Evolutionary conservation across 2,888 invertebrate species (phyloP), one percentile per base, ranked within the genome.

Genomic region (Acanthosepion esculentum): DNA sequence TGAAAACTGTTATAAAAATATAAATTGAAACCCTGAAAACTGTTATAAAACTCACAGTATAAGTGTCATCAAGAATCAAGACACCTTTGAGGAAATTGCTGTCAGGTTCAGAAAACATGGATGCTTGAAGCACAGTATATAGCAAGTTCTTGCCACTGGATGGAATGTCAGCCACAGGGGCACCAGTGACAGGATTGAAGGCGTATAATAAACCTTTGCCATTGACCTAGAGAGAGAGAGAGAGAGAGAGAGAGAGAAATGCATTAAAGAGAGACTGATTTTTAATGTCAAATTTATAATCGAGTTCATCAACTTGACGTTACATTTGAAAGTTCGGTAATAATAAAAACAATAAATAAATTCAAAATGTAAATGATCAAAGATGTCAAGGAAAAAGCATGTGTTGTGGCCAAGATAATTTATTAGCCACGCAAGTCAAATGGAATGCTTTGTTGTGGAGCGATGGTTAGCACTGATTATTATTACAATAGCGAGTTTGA

Each of bases 171-270:
- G 96, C 95, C 7, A 96, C 95, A 15, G 96, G 95, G 92, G 98
- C 98, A 18, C 99, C 99, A 94, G 98, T 98, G 95, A 99, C 98
- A 0, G 99, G 99, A 98, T 99, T 98, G 97, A 99, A 98, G 33
- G 98, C 98, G 95, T 98, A 98, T 48, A 99, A 97, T 48, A 98
- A 94, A 6, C 97, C 96, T 94, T 96, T 95, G 48, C 97, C 97
- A 55, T 96, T 96, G 94, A 93, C 95, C 97, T 97, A 95, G 1
- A 33, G 4, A 33, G 29, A 64, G 33, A 59, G 64, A 41, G 41
- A 95, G 1, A 33, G 4, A 33, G 29, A 64, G 33, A 59, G 64
- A 41, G 41, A 41, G 33, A 26, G 18, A 33, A 94, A 59, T n/a
- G 26, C 12, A 55, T 15, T 18, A 59, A 23, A 20, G 23, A 59